These are phyloP conservation scores for Terebella lapidaria DNA, from an alignment of 2,888 invertebrate genomes.

Conservation along the genomic window DNA sequence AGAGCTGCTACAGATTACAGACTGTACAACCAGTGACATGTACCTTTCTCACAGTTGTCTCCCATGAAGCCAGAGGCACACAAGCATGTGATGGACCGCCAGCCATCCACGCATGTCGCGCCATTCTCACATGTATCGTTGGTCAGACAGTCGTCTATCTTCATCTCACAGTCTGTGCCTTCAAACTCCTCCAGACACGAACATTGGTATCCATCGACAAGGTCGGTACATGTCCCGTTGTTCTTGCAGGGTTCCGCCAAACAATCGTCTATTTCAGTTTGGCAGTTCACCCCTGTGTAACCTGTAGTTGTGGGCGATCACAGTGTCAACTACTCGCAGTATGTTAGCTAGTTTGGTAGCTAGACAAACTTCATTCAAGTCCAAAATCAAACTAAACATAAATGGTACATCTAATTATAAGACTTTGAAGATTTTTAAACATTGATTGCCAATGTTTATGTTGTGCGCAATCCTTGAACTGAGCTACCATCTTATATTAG, in stretches of 20 bases:
- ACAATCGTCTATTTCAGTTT: slow-evolving; percentile 30
- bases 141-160: slow-evolving; percentile 25
- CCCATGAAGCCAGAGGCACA: slow-evolving; percentile 33
- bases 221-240: slow-evolving; percentile 27
- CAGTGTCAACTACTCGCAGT: too few relatives aligned
- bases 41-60: slow-evolving; percentile 40
- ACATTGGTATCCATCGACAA: slow-evolving; percentile 23
- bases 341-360: too few relatives aligned
- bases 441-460: too few relatives aligned
- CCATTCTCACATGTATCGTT: slow-evolving; percentile 34
- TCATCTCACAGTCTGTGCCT: slow-evolving; percentile 10
- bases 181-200: slow-evolving; percentile 11
- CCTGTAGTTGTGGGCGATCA: too few relatives aligned
- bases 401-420: too few relatives aligned
- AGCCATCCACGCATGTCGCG: slow-evolving; percentile 30
- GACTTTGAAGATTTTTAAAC: too few relatives aligned
- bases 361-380: too few relatives aligned
- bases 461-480: too few relatives aligned
- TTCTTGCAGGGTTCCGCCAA: slow-evolving; percentile 31
- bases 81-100: slow-evolving; percentile 24
- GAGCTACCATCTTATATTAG: too few relatives aligned
- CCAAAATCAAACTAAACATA: too few relatives aligned
- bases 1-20: too few relatives aligned
- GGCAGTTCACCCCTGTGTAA: slow-evolving; percentile 30
- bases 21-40: not conserved